Conservation (phyloP, 1,140 invertebrate genomes). For the Leptestheria dahalacensis region DNA sequence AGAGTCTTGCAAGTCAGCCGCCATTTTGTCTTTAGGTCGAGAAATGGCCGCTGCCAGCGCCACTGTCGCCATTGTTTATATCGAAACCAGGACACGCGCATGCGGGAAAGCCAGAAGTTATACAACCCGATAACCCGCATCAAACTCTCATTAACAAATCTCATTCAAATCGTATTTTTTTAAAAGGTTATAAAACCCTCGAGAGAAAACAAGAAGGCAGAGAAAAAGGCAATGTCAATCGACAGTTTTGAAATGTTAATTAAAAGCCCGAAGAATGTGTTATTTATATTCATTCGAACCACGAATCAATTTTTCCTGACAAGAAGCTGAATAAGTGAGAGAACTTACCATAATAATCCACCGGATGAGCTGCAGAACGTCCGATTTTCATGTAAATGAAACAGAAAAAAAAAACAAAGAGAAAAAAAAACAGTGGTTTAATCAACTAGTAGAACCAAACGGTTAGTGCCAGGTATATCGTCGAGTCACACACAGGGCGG, state of each 20-base stretch:
- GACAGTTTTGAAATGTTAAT: neutral
- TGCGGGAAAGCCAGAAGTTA: neutral
- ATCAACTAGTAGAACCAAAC: neutral
- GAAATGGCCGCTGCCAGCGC: neutral
- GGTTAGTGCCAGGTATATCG: neutral
- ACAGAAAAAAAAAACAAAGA: neutral
- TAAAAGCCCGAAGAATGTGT: no score
- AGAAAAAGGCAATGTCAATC: no score
- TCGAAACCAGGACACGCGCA: neutral
- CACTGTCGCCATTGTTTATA: neutral
- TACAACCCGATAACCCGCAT: neutral
- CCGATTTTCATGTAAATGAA: slow-evolving; percentile 9
- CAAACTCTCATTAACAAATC: no score
- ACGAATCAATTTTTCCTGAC: neutral
- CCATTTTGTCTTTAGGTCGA: neutral
- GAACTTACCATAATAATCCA: slow-evolving; percentile 99
- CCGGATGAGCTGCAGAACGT: slow-evolving; percentile 69
- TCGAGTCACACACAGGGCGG: no score
- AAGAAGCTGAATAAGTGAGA: no score
- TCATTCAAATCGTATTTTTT: no score
- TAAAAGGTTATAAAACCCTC: no score
- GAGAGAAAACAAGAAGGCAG: no score
- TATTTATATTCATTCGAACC: no score
- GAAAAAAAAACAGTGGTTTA: slow-evolving; percentile 6
- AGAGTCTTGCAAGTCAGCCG: neutral